Percentiles rank a stretch among this genome's conserved stretches.
phyloP scores from a whole-genome alignment of 1,140 invertebrate genomes.

The Ostrea edulis region DNA sequence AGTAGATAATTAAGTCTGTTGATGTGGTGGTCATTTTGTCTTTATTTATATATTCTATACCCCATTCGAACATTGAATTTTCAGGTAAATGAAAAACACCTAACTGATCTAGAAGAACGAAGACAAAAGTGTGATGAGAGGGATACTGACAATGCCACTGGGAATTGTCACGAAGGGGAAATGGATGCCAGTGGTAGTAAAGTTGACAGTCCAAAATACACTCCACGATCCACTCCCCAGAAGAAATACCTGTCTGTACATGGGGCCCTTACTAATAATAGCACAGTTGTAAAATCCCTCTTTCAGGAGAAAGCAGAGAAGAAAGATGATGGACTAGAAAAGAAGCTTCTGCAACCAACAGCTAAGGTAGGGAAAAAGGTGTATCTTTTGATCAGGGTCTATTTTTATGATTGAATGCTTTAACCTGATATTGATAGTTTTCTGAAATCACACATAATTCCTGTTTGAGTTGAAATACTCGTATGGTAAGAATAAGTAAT shows the following conservation, averaged over 20 bases:
- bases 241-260: constrained; percentile 14
- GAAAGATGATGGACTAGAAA: not conserved
- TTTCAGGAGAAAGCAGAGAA: not conserved
- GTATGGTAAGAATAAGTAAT: too few relatives aligned
- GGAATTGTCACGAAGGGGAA: not conserved
- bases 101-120: constrained; percentile 20
- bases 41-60: too few relatives aligned
- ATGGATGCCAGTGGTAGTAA: not conserved
- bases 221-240: not conserved
- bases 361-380: not conserved
- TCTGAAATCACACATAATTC: too few relatives aligned
- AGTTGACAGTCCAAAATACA: not conserved
- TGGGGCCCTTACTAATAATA: not conserved
- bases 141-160: not conserved
- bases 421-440: too few relatives aligned
- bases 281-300: not conserved
- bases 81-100: constrained; percentile 21
- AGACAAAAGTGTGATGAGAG: not conserved
- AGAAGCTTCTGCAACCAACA: not conserved
- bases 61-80: not conserved
- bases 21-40: too few relatives aligned
- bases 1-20: too few relatives aligned
- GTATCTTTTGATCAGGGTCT: too few relatives aligned
- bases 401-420: too few relatives aligned
- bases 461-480: too few relatives aligned